These are phyloP conservation scores for Phalacrocorax brasilianus DNA, from an alignment of 2,113 vertebrate genomes.

Conservation along the genomic window DNA sequence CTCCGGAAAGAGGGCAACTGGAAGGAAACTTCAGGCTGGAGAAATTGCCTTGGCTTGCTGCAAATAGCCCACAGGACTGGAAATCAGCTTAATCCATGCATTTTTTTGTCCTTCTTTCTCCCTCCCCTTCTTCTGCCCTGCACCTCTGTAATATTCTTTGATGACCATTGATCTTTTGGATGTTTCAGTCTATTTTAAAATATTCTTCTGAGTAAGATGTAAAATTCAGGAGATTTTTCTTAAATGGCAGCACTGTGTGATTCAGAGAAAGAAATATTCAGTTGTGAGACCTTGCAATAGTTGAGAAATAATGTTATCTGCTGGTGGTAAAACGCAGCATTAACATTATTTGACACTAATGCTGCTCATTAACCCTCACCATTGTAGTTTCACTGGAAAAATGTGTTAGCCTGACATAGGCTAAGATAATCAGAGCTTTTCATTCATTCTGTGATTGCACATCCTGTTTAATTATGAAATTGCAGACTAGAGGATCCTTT, in stretches of 20 bases:
- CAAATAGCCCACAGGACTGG: neutral
- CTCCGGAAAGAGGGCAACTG: neutral
- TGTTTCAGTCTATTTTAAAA: neutral
- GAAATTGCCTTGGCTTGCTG: neutral
- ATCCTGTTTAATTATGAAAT: constrained; percentile 55
- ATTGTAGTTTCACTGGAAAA: neutral
- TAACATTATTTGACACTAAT: neutral
- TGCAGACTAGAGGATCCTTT: constrained; percentile 27
- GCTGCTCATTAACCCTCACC: neutral
- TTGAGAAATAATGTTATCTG: neutral
- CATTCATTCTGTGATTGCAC: constrained; percentile 32
- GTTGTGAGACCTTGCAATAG: neutral
- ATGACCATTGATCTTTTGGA: neutral
- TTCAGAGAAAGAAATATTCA: neutral
- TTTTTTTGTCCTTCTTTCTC: neutral
- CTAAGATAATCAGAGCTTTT: constrained; percentile 39
- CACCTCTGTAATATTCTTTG: neutral
- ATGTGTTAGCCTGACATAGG: neutral
- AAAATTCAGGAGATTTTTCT: neutral
- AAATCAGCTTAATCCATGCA: neutral
- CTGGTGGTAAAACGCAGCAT: neutral
- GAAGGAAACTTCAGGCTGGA: neutral
- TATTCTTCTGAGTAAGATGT: neutral
- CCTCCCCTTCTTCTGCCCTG: neutral
- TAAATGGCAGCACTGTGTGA: neutral